phyloP scores from a whole-genome alignment of 1,140 invertebrate genomes.

The Gonioctena quinquepunctata region DNA sequence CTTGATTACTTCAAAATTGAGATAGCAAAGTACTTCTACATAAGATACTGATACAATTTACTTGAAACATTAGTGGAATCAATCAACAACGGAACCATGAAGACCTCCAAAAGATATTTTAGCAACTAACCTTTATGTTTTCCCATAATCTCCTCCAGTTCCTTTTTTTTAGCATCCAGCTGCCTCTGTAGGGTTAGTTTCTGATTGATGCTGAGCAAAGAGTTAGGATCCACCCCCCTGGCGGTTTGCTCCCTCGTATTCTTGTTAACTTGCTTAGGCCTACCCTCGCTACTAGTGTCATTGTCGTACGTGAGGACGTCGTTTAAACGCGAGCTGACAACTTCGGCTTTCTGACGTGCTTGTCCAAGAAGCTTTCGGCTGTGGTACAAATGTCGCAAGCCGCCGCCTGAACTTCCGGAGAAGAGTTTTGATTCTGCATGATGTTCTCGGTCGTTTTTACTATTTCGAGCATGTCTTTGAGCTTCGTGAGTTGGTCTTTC shows the following conservation, averaged over 20 bases:
- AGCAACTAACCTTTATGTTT: constrained; percentile 55
- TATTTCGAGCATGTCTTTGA: constrained; percentile 53
- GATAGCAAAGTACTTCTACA: too few species aligned
- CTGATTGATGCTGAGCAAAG: constrained; percentile 32
- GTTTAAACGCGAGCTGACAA: constrained; percentile 12
- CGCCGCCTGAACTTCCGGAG: constrained; percentile 36
- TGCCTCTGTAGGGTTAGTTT: constrained; percentile 47
- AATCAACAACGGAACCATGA: too few species aligned
- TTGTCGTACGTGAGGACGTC: constrained; percentile 27
- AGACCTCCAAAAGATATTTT: too few species aligned
- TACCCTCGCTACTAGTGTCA: neutral
- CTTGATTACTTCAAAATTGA: too few species aligned
- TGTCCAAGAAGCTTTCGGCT: constrained; percentile 49
- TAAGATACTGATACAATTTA: too few species aligned
- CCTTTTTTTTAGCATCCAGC: constrained; percentile 52
- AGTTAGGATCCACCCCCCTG: constrained; percentile 28
- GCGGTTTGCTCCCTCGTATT: constrained; percentile 40
- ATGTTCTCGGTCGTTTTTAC: constrained; percentile 49
- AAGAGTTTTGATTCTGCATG: constrained; percentile 28
- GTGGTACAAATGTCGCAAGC: constrained; percentile 43
- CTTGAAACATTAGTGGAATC: too few species aligned
- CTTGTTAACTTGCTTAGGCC: constrained; percentile 45
- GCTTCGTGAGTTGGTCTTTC: constrained; percentile 51
- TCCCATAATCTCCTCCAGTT: constrained; percentile 56
- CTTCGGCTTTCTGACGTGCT: constrained; percentile 38